Conservation (phyloP, 2,113 vertebrate species). For the Oxyura jamaicensis region DNA sequence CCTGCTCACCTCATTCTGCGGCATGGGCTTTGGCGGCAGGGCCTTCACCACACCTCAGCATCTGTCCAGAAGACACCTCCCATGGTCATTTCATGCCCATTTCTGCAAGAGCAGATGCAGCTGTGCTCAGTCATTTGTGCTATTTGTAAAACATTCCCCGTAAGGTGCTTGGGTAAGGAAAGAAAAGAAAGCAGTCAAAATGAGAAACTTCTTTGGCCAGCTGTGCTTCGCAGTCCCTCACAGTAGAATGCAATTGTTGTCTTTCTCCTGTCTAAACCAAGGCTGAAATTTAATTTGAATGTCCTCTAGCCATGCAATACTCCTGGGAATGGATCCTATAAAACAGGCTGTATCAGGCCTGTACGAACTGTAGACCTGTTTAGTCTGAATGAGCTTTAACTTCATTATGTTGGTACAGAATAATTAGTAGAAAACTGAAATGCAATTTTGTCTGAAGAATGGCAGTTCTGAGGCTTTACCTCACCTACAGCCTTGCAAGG, state of each 20-base stretch:
- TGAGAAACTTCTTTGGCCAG: neutral
- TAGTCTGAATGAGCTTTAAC: slow-evolving; percentile 47
- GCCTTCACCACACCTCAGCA: neutral
- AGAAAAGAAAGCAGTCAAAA: neutral
- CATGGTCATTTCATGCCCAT: neutral
- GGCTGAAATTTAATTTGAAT: slow-evolving; percentile 1
- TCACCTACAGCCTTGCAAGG: slow-evolving; percentile 52
- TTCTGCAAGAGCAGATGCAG: neutral
- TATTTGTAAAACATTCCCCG: neutral
- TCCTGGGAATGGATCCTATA: neutral
- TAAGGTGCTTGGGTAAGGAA: neutral
- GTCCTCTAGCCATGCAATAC: neutral
- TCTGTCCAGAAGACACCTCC: neutral
- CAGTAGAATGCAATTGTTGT: neutral
- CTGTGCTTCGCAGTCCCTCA: neutral
- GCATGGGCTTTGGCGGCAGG: accelerated
- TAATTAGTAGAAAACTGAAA: slow-evolving; percentile 57
- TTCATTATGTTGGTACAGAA: slow-evolving; percentile 25
- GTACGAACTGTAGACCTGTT: neutral
- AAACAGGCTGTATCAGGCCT: neutral
- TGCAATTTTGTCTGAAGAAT: slow-evolving; percentile 50
- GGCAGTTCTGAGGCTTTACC: slow-evolving; percentile 46
- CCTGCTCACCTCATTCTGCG: neutral
- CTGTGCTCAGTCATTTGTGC: neutral
- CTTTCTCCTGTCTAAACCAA: neutral